Percentiles rank a stretch among this genome's conserved stretches.
Conservation (phyloP, 2,113 vertebrate genomes). For the Bos javanicus region DNA sequence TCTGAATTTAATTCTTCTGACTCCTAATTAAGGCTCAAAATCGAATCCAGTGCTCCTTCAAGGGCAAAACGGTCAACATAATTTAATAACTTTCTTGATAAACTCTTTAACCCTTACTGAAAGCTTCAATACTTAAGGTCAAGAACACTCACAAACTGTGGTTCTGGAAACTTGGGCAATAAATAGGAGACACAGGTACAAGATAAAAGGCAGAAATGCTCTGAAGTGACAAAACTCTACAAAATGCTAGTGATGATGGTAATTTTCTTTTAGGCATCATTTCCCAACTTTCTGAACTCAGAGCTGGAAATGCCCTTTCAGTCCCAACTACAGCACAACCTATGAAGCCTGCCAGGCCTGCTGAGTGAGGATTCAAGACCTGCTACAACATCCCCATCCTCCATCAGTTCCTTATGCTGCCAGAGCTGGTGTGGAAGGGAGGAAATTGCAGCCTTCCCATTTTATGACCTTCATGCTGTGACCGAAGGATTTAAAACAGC, state of each 20-base stretch:
- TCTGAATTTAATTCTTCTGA: neutral
- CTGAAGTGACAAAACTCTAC: neutral
- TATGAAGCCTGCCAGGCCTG: slow-evolving; percentile 36
- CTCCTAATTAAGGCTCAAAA: neutral
- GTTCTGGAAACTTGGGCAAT: neutral
- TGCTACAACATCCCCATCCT: neutral
- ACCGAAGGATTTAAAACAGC: slow-evolving; percentile 56
- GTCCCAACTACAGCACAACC: neutral
- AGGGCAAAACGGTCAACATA: neutral
- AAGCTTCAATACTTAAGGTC: neutral
- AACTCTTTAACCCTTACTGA: neutral
- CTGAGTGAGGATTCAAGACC: neutral
- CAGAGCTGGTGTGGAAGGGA: slow-evolving; percentile 14
- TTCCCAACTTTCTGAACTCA: neutral
- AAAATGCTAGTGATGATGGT: neutral
- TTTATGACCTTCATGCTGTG: slow-evolving; percentile 52
- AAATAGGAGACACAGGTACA: neutral
- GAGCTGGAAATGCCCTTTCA: slow-evolving; percentile 45
- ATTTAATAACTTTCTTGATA: slow-evolving; percentile 13
- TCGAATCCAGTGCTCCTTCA: neutral
- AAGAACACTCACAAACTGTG: neutral
- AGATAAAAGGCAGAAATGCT: neutral
- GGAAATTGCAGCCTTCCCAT: slow-evolving; percentile 49
- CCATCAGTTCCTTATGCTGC: slow-evolving; percentile 28
- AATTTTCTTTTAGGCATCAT: neutral